phyloP scores from a whole-genome alignment of 2,113 vertebrate species.

The Notarius quadriscutis region DNA sequence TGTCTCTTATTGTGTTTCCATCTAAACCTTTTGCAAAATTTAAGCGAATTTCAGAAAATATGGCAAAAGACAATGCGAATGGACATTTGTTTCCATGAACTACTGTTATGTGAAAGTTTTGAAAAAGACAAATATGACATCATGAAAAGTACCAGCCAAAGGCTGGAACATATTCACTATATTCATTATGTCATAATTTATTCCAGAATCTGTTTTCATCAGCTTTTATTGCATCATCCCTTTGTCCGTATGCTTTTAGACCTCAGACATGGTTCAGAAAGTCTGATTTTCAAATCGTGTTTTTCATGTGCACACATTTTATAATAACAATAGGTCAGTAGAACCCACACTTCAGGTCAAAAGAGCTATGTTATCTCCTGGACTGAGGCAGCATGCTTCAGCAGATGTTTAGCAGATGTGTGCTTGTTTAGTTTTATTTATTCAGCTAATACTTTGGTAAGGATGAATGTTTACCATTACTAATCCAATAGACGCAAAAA shows the following conservation, averaged over 20 bases:
- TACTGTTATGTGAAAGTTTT: constrained; percentile 9
- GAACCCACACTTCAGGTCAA: neutral
- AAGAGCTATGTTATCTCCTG: neutral
- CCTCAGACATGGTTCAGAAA: neutral
- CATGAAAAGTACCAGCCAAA: neutral
- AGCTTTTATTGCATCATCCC: constrained; percentile 13
- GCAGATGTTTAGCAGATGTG: constrained; percentile 25
- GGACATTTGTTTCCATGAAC: constrained; percentile 8
- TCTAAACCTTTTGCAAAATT: neutral
- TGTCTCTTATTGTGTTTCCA: neutral
- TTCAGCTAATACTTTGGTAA: neutral
- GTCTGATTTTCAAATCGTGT: neutral
- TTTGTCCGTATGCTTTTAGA: neutral
- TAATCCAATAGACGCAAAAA: neutral
- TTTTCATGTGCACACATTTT: neutral
- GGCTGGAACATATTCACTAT: constrained; percentile 16
- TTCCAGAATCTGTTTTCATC: constrained; percentile 15
- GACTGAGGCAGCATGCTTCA: neutral
- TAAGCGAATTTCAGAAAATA: neutral
- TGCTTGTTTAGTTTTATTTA: neutral
- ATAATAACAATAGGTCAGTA: neutral
- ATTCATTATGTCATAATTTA: constrained; percentile 18
- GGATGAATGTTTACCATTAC: neutral
- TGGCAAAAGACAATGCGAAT: neutral
- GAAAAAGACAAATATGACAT: constrained; percentile 18